Percentiles rank a stretch among this genome's conserved stretches.
Conservation (phyloP, 2,888 invertebrate genomes). For the Dasypolia templi region DNA sequence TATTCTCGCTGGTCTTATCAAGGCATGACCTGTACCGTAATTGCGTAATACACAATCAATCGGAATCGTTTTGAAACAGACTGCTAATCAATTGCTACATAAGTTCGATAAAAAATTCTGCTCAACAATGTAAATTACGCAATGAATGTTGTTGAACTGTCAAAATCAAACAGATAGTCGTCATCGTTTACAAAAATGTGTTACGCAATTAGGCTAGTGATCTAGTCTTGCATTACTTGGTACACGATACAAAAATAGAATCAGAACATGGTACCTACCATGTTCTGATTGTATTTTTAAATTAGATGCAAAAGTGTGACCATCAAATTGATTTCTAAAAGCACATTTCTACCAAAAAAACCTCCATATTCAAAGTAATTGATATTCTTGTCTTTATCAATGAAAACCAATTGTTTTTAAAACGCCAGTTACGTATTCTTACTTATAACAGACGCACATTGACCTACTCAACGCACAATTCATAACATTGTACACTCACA, state of each 20-base stretch:
- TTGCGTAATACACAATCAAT: too few relatives aligned
- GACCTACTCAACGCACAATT: slow-evolving; percentile 46
- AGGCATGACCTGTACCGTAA: neutral
- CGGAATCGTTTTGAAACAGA: too few relatives aligned
- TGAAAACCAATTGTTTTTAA: slow-evolving; percentile 28
- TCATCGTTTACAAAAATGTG: too few relatives aligned
- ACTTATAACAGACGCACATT: slow-evolving; percentile 35
- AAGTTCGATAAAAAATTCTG: too few relatives aligned
- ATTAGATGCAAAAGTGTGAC: neutral
- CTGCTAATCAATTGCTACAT: too few relatives aligned
- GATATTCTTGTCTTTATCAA: slow-evolving; percentile 6
- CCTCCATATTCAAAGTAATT: neutral
- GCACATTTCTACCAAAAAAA: neutral
- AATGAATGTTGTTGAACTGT: too few relatives aligned
- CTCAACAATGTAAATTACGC: too few relatives aligned
- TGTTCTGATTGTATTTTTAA: neutral
- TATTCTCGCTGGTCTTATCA: neutral
- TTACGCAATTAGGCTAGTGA: too few relatives aligned
- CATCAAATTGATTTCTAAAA: neutral
- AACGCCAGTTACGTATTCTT: slow-evolving; percentile 27
- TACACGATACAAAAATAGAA: neutral
- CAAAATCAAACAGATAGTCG: too few relatives aligned
- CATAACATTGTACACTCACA: slow-evolving; percentile 33
- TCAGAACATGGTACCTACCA: too few relatives aligned
- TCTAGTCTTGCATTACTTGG: neutral